These are phyloP conservation scores for Aotus griseimembra DNA, from an alignment of 2,797 vertebrate species.

Conservation along the genomic window DNA sequence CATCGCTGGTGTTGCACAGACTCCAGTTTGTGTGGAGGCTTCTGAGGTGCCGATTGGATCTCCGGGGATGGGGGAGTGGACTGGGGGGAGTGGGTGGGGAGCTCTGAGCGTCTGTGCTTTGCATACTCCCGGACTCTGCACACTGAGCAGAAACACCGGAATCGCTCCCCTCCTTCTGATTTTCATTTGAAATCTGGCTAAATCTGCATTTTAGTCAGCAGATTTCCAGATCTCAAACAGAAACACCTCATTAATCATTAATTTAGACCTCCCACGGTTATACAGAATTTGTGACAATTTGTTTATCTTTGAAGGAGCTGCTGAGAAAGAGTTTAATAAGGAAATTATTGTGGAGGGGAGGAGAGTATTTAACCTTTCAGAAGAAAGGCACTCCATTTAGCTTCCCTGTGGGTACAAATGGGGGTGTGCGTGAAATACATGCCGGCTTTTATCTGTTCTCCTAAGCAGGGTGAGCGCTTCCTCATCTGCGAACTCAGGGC, in stretches of 20 bases:
- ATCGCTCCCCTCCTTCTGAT: neutral
- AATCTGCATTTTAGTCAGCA: neutral
- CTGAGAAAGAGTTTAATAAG: constrained; percentile 44
- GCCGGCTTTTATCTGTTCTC: neutral
- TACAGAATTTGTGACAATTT: constrained; percentile 54
- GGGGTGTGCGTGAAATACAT: neutral
- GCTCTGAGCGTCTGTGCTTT: rapidly evolving
- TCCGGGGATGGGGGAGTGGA: neutral
- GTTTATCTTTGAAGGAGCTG: constrained; percentile 51
- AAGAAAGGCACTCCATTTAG: neutral
- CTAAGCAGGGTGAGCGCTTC: neutral
- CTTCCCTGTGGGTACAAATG: neutral
- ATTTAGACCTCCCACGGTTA: constrained; percentile 52
- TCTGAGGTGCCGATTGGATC: neutral
- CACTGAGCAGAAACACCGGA: neutral
- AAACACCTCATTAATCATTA: constrained; percentile 59
- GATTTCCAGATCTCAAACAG: constrained; percentile 13
- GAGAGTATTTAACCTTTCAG: neutral
- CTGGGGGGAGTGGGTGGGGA: rapidly evolving
- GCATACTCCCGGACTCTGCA: neutral
- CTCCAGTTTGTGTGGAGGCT: rapidly evolving
- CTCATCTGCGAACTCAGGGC: neutral
- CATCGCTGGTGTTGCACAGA: neutral
- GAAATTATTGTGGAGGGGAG: neutral
- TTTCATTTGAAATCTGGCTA: neutral